Evolutionary conservation across 2,113 vertebrate species (phyloP).

Genomic region (Ardeotis arabs): DNA sequence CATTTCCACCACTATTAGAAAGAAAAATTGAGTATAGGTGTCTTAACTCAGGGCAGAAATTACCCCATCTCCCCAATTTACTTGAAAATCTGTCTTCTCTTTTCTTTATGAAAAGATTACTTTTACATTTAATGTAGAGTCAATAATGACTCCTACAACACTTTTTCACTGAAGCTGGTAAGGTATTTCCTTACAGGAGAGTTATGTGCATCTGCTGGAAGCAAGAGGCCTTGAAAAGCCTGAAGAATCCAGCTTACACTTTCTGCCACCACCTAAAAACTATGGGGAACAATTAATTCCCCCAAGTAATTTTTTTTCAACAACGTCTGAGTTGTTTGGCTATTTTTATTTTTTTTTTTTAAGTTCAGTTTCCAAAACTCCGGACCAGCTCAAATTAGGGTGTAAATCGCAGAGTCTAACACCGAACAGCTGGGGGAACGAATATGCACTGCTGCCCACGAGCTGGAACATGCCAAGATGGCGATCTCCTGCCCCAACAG

Average conservation of each 20-base stretch:
- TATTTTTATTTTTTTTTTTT: neutral
- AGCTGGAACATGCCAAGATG: too few species aligned
- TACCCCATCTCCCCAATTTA: neutral
- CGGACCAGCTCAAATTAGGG: neutral
- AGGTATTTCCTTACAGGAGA: neutral
- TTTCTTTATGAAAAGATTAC: neutral
- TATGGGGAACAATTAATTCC: neutral
- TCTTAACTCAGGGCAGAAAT: neutral
- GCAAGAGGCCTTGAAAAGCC: neutral
- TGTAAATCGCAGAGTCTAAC: neutral
- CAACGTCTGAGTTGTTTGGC: accelerated
- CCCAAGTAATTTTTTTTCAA: neutral
- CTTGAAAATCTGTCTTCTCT: neutral
- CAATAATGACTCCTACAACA: neutral
- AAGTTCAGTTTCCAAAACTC: neutral
- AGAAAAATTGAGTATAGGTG: neutral
- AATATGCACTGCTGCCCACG: accelerated
- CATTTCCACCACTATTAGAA: neutral
- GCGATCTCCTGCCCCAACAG: neutral
- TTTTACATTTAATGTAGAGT: neutral
- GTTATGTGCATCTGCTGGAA: accelerated
- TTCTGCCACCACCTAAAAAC: neutral
- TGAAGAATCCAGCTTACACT: neutral
- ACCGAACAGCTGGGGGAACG: neutral
- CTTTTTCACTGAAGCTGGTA: neutral